Conservation (phyloP, 1,140 invertebrate genomes). For the Drosophila pachea region DNA sequence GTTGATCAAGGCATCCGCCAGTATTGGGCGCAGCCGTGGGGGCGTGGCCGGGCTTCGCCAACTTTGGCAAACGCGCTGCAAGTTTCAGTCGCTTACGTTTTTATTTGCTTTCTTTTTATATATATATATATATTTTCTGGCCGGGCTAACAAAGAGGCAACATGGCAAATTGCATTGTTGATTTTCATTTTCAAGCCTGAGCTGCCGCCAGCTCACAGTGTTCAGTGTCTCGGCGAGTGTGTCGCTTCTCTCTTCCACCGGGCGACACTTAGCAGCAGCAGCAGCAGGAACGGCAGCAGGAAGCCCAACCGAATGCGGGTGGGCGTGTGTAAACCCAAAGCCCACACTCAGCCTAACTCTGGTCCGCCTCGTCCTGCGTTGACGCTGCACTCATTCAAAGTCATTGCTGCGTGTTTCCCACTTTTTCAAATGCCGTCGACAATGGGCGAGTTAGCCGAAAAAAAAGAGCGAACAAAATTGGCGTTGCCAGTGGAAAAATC, state of each 20-base stretch:
- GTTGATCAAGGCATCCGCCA: constrained; percentile 30
- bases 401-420: constrained; percentile 67
- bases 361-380: neutral
- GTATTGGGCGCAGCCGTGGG: constrained; percentile 27
- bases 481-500: constrained; percentile 55
- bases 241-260: neutral
- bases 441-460: constrained; percentile 42
- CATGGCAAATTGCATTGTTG: constrained; percentile 75
- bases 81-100: constrained; percentile 54
- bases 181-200: constrained; percentile 76
- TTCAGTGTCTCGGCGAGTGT: constrained; percentile 36
- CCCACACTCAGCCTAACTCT: constrained; percentile 7
- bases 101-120: constrained; percentile 26
- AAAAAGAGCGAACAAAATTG: constrained; percentile 30
- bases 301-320: constrained; percentile 50
- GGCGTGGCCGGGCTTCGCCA: constrained; percentile 33
- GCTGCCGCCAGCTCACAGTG: constrained; percentile 19
- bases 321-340: neutral
- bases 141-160: constrained; percentile 49
- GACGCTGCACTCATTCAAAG: constrained; percentile 41
- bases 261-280: constrained; percentile 58
- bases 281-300: constrained; percentile 3
- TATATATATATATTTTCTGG: neutral
- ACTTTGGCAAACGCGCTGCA: constrained; percentile 57
- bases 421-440: constrained; percentile 55